Evolutionary conservation across 2,113 vertebrate genomes (phyloP).

Genomic region (Corythoichthys intestinalis): DNA sequence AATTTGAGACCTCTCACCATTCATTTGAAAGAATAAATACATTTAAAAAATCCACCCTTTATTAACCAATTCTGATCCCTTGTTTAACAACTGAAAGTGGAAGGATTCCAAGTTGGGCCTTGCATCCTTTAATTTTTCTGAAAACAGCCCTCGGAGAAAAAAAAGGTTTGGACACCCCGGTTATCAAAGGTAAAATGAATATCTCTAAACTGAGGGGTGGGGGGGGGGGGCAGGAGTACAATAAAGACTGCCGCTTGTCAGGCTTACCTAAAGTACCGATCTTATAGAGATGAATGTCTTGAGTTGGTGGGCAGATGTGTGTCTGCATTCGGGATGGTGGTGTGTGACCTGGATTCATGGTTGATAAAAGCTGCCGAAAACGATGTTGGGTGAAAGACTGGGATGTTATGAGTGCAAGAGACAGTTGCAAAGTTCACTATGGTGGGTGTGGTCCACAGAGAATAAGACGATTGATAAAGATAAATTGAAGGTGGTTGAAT

Average conservation of each 20-base stretch:
- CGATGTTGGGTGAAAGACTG: slow-evolving; percentile 21
- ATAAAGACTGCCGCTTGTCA: slow-evolving; percentile 42
- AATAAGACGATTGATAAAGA: slow-evolving; percentile 48
- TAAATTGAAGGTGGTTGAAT: slow-evolving; percentile 23
- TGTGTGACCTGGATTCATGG: slow-evolving; percentile 51
- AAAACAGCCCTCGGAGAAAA: background rate
- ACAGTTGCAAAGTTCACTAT: slow-evolving; percentile 51
- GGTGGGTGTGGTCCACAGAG: slow-evolving; percentile 35
- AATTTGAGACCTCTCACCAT: too few species aligned
- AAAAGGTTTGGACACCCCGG: background rate
- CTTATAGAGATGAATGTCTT: slow-evolving; percentile 68
- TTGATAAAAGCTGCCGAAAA: slow-evolving; percentile 55
- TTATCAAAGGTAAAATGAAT: slow-evolving; percentile 15
- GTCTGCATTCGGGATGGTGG: slow-evolving; percentile 48
- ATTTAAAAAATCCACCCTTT: too few species aligned
- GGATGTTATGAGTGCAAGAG: slow-evolving; percentile 41
- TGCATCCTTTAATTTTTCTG: too few species aligned
- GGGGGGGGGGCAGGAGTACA: slow-evolving; percentile 37
- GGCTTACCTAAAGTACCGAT: slow-evolving; percentile 46
- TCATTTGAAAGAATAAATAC: too few species aligned
- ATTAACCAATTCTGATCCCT: too few species aligned
- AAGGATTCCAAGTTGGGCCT: too few species aligned
- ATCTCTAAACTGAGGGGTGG: slow-evolving; percentile 27
- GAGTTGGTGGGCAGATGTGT: slow-evolving; percentile 43
- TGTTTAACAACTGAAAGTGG: too few species aligned